Evolutionary conservation across 1,140 invertebrate species (phyloP).

Genomic region (Calliopsis andreniformis): DNA sequence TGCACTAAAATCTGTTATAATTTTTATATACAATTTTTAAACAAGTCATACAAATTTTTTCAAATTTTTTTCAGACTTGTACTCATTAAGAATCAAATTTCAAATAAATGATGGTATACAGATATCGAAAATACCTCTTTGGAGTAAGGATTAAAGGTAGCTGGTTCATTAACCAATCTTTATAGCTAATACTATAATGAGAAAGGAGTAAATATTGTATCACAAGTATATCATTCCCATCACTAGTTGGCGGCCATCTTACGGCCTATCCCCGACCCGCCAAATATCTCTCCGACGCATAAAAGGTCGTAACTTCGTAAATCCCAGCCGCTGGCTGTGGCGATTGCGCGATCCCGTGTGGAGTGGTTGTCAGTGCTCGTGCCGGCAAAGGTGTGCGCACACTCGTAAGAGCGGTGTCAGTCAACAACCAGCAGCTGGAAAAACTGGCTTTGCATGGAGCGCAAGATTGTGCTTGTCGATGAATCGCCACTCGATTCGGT

Average conservation of each 20-base stretch:
- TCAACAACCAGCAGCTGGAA: constrained; percentile 3
- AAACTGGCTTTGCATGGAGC: neutral
- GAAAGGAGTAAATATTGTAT: too few relatives aligned
- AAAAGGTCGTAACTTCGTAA: constrained; percentile 36
- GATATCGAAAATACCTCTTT: too few relatives aligned
- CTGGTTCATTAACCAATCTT: too few relatives aligned
- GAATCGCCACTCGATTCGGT: constrained; percentile 4
- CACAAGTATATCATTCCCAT: constrained; percentile 21
- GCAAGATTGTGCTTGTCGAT: neutral
- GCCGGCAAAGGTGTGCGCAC: constrained; percentile 17
- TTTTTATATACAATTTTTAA: too few relatives aligned
- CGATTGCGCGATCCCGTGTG: constrained; percentile 35
- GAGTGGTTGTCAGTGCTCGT: neutral
- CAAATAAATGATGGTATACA: too few relatives aligned
- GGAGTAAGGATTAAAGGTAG: neutral
- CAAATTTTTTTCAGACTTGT: too few relatives aligned
- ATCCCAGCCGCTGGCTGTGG: constrained; percentile 5
- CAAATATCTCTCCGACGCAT: constrained; percentile 29
- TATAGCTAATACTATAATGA: too few relatives aligned
- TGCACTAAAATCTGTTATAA: too few relatives aligned
- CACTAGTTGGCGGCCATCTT: constrained; percentile 30
- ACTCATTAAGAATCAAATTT: too few relatives aligned
- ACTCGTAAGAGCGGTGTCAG: constrained; percentile 6
- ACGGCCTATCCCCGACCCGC: constrained; percentile 14
- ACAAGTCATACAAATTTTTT: too few relatives aligned